Percentiles rank a stretch among this genome's conserved stretches.
phyloP scores from a whole-genome alignment of 2,113 vertebrate species.

The Atlantisia rogersi region DNA sequence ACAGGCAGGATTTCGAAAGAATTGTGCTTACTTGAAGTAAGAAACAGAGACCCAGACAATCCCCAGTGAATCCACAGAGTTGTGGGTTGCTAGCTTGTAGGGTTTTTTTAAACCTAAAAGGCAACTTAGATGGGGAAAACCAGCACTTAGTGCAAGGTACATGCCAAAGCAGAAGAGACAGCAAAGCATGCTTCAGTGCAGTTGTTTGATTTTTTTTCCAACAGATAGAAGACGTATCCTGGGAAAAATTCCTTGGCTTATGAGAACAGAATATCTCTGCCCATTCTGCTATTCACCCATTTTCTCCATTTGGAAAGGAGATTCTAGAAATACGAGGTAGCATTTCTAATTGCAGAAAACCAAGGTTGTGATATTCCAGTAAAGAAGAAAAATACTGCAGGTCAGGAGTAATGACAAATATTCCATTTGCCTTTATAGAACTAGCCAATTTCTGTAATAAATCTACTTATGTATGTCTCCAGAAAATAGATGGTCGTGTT shows the following conservation, averaged over 20 bases:
- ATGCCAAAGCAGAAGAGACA: neutral
- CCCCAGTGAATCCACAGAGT: neutral
- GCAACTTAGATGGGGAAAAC: neutral
- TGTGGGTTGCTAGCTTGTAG: neutral
- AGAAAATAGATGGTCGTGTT: constrained; percentile 14
- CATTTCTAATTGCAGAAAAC: neutral
- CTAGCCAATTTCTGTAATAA: neutral
- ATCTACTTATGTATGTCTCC: neutral
- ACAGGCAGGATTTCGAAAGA: neutral
- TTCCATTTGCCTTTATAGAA: neutral
- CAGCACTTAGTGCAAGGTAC: neutral
- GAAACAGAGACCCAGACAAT: neutral
- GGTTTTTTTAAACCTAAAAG: neutral
- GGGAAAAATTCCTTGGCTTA: neutral
- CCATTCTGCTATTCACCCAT: neutral
- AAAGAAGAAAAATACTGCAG: neutral
- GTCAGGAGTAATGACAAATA: neutral
- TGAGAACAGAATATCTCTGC: neutral
- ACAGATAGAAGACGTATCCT: neutral
- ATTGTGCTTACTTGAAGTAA: neutral
- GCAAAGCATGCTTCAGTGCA: neutral
- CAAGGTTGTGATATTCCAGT: neutral
- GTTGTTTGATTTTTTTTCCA: neutral
- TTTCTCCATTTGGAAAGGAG: neutral
- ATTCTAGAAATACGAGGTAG: neutral